Percentiles rank a stretch among this genome's conserved stretches.
phyloP scores from a whole-genome alignment of 2,888 invertebrate species.

The Coelinius sp. region DNA sequence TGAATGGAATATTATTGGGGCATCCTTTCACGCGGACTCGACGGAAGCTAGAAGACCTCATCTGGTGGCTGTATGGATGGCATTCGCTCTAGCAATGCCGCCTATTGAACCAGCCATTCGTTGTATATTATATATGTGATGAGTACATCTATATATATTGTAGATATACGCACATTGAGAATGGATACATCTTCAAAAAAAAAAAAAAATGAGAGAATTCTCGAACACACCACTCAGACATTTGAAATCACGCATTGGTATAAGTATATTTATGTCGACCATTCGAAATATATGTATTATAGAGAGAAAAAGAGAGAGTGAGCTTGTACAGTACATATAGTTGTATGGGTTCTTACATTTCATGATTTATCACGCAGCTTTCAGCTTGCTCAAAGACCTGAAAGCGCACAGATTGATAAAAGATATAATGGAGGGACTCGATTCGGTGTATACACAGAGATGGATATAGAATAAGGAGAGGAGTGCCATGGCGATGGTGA shows the following conservation, averaged over 20 bases:
- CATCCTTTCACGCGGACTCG: slow-evolving; percentile 71
- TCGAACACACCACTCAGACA: slow-evolving; percentile 28
- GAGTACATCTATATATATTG: slow-evolving; percentile 45
- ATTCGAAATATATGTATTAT: slow-evolving; percentile 13
- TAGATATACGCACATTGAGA: slow-evolving; percentile 29
- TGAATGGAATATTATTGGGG: slow-evolving; percentile 72
- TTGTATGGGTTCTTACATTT: slow-evolving; percentile 67
- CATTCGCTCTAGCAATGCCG: slow-evolving; percentile 66
- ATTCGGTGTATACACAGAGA: slow-evolving; percentile 56
- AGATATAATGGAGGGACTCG: slow-evolving; percentile 69
- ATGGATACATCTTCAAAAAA: slow-evolving; percentile 7
- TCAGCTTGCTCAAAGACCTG: slow-evolving; percentile 68
- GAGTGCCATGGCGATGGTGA: no score
- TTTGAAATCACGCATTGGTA: slow-evolving; percentile 25
- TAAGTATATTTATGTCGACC: slow-evolving; percentile 35
- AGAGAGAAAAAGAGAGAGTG: neutral
- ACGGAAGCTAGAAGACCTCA: slow-evolving; percentile 71
- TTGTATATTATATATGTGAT: slow-evolving; percentile 48
- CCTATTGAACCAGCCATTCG: slow-evolving; percentile 66
- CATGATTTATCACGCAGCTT: slow-evolving; percentile 71
- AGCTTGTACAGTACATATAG: slow-evolving; percentile 18
- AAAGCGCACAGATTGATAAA: slow-evolving; percentile 70
- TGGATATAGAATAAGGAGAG: slow-evolving; percentile 13
- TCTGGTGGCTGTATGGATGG: slow-evolving; percentile 68
- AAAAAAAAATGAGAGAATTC: slow-evolving; percentile 27